Evolutionary conservation across 2,113 vertebrate genomes (phyloP).

Genomic region (Takifugu flavidus): DNA sequence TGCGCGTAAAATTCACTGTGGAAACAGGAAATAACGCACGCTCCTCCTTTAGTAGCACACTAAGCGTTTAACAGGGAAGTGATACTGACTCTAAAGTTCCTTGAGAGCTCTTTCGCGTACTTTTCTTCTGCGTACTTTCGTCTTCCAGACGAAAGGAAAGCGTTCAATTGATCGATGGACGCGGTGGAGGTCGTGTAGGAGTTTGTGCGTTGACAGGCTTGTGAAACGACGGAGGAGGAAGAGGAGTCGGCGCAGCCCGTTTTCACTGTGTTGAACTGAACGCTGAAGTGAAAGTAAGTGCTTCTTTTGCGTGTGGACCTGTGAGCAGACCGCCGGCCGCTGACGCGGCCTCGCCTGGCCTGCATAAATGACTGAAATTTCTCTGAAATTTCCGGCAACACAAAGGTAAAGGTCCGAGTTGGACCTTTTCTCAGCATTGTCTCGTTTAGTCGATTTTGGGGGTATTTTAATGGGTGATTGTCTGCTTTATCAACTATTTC

Average conservation of each 20-base stretch:
- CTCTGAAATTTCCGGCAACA: too few relatives aligned
- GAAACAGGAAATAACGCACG: conserved; percentile 55
- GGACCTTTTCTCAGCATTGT: too few relatives aligned
- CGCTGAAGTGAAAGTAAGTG: conserved; percentile 26
- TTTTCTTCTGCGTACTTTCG: too few relatives aligned
- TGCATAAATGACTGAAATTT: too few relatives aligned
- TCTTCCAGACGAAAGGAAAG: too few relatives aligned
- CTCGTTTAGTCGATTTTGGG: too few relatives aligned
- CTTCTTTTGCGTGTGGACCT: neutral
- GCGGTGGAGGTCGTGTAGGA: too few relatives aligned
- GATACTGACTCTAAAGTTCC: neutral
- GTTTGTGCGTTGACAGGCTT: neutral
- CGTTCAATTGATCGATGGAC: too few relatives aligned
- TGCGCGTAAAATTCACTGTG: conserved; percentile 14
- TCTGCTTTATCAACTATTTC: too few relatives aligned
- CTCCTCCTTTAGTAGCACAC: neutral
- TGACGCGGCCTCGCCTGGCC: neutral
- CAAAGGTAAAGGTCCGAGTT: too few relatives aligned
- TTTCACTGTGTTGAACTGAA: conserved; percentile 4
- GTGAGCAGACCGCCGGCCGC: accelerated
- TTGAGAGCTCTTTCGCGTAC: neutral
- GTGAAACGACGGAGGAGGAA: conserved; percentile 19
- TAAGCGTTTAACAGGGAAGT: conserved; percentile 46
- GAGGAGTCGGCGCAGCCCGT: neutral
- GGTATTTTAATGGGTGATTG: too few relatives aligned